These are phyloP conservation scores for Valencia hispanica DNA, from an alignment of 2,797 vertebrate genomes.

Conservation along the genomic window DNA sequence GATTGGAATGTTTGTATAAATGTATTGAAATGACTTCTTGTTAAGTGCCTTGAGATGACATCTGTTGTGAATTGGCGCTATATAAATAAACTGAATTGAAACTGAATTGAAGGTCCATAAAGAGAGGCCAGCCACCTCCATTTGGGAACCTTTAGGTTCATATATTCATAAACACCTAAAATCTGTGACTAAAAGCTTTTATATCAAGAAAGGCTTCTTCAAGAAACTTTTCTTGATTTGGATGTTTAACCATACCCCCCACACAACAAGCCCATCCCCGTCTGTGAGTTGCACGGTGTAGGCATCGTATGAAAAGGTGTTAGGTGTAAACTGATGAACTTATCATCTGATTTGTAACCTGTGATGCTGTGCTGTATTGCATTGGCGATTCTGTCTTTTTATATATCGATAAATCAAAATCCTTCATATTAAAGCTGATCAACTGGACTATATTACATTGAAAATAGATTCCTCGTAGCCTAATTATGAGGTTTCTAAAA, in stretches of 20 bases:
- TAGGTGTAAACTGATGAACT: background rate
- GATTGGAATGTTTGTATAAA: too few species aligned
- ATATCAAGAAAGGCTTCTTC: background rate
- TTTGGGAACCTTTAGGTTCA: background rate
- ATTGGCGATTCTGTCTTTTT: background rate
- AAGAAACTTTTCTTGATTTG: background rate
- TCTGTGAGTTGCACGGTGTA: background rate
- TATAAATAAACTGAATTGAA: too few species aligned
- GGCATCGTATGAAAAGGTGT: background rate
- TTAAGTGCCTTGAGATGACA: too few species aligned
- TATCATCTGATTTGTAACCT: background rate
- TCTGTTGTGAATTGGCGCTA: too few species aligned
- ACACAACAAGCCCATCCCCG: background rate
- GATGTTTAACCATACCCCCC: background rate
- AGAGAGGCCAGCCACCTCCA: background rate
- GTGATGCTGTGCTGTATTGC: background rate
- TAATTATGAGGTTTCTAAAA: background rate
- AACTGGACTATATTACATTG: background rate
- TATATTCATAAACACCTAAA: background rate
- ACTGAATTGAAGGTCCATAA: too few species aligned
- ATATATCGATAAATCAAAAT: background rate
- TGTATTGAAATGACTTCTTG: too few species aligned
- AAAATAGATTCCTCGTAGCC: background rate
- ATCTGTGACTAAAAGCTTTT: background rate
- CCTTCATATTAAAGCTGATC: background rate